These are phyloP conservation scores for Aspidoscelis tigris DNA, from an alignment of 2,113 vertebrate species.

Conservation along the genomic window DNA sequence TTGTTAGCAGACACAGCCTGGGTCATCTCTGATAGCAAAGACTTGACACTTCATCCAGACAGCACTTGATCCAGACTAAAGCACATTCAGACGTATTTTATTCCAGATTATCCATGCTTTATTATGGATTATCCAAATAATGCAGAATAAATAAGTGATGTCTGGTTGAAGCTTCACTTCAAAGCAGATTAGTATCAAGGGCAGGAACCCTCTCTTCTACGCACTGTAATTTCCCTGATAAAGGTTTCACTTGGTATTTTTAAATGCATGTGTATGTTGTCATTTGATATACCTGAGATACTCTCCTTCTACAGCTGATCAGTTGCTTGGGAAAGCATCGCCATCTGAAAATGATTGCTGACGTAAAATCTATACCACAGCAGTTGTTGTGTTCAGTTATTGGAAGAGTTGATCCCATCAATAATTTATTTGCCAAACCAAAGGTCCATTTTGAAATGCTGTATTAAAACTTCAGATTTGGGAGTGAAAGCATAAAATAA, in stretches of 20 bases:
- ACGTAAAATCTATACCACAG: constrained; percentile 35
- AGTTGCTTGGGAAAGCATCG: constrained; percentile 36
- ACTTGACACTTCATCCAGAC: too few relatives aligned
- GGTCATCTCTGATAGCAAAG: too few relatives aligned
- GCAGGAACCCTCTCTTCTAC: not conserved
- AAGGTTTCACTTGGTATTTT: not conserved
- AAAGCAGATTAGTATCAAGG: too few relatives aligned
- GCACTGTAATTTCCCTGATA: not conserved
- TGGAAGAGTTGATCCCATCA: constrained; percentile 15
- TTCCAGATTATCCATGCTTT: too few relatives aligned
- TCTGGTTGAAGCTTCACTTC: too few relatives aligned
- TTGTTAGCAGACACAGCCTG: too few relatives aligned
- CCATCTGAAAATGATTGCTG: not conserved
- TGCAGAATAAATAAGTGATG: too few relatives aligned
- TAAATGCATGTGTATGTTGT: not conserved
- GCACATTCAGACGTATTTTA: too few relatives aligned
- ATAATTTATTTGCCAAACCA: constrained; percentile 28
- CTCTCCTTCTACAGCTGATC: constrained; percentile 34
- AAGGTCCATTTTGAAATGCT: not conserved
- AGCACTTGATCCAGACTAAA: too few relatives aligned
- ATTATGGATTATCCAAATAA: too few relatives aligned
- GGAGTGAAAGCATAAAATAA: constrained; percentile 1
- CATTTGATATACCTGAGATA: constrained; percentile 13
- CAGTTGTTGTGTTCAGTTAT: constrained; percentile 4
- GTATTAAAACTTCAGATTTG: not conserved